Percentiles rank a stretch among this genome's conserved stretches.
Conservation (phyloP, 2,113 vertebrate species). For the Malaclemys terrapin region DNA sequence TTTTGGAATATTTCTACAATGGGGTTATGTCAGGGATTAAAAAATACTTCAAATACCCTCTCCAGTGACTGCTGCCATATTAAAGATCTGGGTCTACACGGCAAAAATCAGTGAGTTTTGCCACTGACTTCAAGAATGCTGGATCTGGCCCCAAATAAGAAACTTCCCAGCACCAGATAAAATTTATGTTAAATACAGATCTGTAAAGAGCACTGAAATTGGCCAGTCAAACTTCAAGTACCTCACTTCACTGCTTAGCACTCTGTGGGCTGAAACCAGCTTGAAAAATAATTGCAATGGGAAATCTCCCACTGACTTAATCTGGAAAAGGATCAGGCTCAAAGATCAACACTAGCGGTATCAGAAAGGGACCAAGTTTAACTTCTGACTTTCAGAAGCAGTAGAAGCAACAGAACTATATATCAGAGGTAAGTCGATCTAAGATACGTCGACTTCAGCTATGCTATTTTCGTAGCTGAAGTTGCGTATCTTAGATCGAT, state of each 20-base stretch:
- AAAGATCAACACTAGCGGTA: not conserved
- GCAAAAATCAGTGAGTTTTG: not conserved
- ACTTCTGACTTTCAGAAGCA: not conserved
- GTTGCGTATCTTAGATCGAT: too few species aligned
- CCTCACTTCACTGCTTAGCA: not conserved
- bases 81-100: not conserved
- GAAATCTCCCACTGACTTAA: not conserved
- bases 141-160: not conserved
- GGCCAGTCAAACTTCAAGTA: not conserved
- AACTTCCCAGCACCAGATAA: not conserved
- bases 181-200: not conserved
- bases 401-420: fast-evolving
- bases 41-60: not conserved
- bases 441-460: too few species aligned
- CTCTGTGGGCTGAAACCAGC: not conserved
- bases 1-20: conserved; percentile 39
- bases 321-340: not conserved
- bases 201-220: not conserved
- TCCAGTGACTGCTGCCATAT: not conserved
- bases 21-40: conserved; percentile 29
- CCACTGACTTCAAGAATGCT: not conserved
- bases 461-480: too few species aligned
- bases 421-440: not conserved
- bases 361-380: not conserved
- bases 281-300: not conserved